phyloP scores from a whole-genome alignment of 2,113 vertebrate genomes.

The Elgaria multicarinata region DNA sequence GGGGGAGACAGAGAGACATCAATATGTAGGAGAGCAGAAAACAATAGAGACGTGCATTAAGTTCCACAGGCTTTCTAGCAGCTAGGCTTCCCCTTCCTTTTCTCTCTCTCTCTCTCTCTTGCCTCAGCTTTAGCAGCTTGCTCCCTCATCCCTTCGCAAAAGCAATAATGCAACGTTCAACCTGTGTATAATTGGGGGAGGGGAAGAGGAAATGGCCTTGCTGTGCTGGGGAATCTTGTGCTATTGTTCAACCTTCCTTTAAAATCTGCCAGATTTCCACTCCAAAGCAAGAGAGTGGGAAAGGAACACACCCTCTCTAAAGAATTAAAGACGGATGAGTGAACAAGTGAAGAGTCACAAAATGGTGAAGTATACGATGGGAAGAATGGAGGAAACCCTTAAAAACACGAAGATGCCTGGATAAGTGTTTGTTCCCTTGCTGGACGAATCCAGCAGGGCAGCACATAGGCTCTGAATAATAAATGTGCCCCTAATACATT shows the following conservation, averaged over 20 bases:
- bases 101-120: constrained; percentile 9
- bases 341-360: background rate
- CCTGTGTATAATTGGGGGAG: background rate
- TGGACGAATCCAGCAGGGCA: background rate
- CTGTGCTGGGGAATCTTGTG: background rate
- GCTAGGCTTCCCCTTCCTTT: background rate
- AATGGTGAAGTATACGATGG: background rate
- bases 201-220: background rate
- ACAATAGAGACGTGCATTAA: background rate
- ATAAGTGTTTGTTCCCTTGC: background rate
- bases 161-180: background rate
- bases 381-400: background rate
- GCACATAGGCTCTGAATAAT: background rate
- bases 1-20: background rate
- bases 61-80: background rate
- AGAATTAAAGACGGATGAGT: background rate
- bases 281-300: background rate
- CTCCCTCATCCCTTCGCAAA: background rate
- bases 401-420: background rate
- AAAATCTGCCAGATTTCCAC: background rate
- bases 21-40: background rate
- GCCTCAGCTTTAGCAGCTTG: background rate
- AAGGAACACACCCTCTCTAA: background rate
- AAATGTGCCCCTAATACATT: background rate
- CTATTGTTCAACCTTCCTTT: background rate